phyloP scores from a whole-genome alignment of 2,113 vertebrate species.

The Grammomys surdaster region DNA sequence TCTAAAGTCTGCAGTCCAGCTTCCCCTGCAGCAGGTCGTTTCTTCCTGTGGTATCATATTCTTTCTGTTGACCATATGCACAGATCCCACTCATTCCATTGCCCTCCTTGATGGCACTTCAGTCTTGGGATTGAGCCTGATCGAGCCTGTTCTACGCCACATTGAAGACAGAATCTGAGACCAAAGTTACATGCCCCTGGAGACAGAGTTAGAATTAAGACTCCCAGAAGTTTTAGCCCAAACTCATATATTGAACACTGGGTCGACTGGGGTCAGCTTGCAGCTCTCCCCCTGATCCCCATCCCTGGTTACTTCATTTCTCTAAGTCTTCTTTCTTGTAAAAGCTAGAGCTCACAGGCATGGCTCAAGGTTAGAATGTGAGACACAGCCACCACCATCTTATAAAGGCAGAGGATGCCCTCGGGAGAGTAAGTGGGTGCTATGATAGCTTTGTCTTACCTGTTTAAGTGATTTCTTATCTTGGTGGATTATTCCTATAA shows the following conservation, averaged over 20 bases:
- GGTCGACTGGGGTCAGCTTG: not conserved
- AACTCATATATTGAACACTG: not conserved
- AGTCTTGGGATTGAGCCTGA: not conserved
- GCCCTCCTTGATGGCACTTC: not conserved
- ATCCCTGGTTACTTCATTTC: not conserved
- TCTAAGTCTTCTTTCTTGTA: not conserved
- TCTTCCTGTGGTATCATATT: not conserved
- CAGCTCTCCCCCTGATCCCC: not conserved
- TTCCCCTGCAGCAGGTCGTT: not conserved
- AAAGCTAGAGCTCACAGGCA: not conserved
- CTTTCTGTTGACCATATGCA: not conserved
- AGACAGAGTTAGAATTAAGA: not conserved
- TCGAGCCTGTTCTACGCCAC: too few species aligned
- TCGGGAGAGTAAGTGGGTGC: not conserved
- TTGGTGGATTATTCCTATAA: not conserved
- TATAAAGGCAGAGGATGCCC: not conserved
- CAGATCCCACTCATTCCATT: not conserved
- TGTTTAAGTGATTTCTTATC: slow-evolving; percentile 8
- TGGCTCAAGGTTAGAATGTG: not conserved
- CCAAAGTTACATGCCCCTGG: not conserved
- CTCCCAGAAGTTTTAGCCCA: not conserved
- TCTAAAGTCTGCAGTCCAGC: not conserved
- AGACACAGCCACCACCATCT: not conserved
- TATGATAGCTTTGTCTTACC: not conserved
- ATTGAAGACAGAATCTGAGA: slow-evolving; percentile 23